Percentiles rank a stretch among this genome's conserved stretches.
phyloP scores from a whole-genome alignment of 2,888 invertebrate genomes.

The Lithophane leautieri region DNA sequence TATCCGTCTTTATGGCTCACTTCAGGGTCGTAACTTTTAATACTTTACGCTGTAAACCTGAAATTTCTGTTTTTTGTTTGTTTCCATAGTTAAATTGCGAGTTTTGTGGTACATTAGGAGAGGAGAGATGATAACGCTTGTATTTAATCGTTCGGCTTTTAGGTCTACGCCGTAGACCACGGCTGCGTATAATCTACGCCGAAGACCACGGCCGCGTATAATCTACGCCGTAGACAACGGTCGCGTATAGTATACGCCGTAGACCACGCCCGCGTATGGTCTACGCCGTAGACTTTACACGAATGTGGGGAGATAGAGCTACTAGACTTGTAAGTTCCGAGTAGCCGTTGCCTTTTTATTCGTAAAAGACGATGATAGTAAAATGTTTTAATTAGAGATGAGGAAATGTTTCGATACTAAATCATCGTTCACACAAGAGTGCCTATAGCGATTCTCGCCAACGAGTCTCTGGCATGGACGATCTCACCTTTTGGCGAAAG shows the following conservation, averaged over 20 bases:
- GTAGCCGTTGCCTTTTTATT: background rate
- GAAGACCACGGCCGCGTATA: conserved; percentile 1
- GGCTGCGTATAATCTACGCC: no score
- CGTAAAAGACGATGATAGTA: background rate
- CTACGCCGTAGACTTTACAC: background rate
- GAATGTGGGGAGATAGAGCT: background rate
- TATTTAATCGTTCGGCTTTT: conserved; percentile 6
- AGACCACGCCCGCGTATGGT: background rate
- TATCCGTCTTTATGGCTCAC: conserved; percentile 46
- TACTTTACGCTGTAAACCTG: conserved; percentile 52
- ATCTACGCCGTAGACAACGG: conserved; percentile 2
- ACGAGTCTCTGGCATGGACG: no score
- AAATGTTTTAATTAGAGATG: background rate
- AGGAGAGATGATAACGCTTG: conserved; percentile 21
- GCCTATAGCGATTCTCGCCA: no score
- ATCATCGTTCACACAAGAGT: no score
- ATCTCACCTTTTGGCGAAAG: no score
- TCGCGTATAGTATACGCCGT: no score
- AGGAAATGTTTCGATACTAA: no score
- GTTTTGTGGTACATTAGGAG: conserved; percentile 27
- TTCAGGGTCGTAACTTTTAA: conserved; percentile 57
- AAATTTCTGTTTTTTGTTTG: conserved; percentile 50
- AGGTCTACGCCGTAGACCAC: conserved; percentile 12
- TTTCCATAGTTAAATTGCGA: conserved; percentile 44
- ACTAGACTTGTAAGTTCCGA: background rate